Percentiles rank a stretch among this genome's conserved stretches.
These are phyloP conservation scores for Ectemnius lituratus DNA, from an alignment of 2,888 invertebrate species.

Conservation along the genomic window DNA sequence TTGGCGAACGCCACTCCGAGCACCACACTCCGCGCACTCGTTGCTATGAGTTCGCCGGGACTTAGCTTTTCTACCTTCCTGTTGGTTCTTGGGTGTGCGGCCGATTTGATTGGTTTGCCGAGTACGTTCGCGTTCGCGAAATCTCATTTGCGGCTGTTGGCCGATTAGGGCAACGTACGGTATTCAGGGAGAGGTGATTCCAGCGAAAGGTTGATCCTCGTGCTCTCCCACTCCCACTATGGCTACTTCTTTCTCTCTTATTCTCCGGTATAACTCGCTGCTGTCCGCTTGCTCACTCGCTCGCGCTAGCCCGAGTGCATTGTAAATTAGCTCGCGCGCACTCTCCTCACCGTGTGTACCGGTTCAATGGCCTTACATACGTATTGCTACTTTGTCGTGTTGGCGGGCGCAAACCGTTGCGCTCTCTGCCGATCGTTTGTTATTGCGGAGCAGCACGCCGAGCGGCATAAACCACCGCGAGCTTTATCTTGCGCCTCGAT, in stretches of 20 bases:
- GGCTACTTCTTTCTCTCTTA: no score
- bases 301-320: background rate
- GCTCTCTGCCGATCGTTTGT: conserved; percentile 8
- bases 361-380: conserved; percentile 35
- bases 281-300: no score
- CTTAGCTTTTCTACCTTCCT: no score
- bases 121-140: no score
- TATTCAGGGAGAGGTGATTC: no score
- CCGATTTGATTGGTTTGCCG: no score
- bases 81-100: no score
- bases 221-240: background rate
- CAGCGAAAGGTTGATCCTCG: background rate
- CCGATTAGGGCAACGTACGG: no score
- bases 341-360: background rate
- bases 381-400: conserved; percentile 33
- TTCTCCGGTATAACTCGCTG: no score
- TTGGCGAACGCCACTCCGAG: no score
- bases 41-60: background rate
- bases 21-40: no score
- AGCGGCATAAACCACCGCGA: conserved; percentile 4
- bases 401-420: conserved; percentile 15
- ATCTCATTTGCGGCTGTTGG: no score
- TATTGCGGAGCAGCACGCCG: background rate
- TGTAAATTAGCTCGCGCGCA: conserved; percentile 2
- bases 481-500: conserved; percentile 21